Evolutionary conservation across 2,113 vertebrate genomes (phyloP).

Genomic region (Phoenicopterus ruber): DNA sequence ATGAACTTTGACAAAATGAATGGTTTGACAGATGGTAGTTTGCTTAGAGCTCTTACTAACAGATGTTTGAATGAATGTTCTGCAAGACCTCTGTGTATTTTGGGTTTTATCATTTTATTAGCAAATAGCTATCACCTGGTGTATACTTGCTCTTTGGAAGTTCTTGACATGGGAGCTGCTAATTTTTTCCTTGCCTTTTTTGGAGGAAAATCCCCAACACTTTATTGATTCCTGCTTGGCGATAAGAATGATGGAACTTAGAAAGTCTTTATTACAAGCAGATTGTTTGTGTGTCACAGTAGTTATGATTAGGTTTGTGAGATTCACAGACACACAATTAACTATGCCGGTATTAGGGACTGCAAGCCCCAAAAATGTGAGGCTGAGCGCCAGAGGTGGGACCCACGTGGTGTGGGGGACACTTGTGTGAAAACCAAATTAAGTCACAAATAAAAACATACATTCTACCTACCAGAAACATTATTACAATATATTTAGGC

Average conservation of each 20-base stretch:
- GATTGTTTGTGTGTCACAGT: neutral
- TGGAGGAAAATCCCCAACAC: fast-evolving
- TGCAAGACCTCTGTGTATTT: slow-evolving; percentile 50
- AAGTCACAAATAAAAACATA: neutral
- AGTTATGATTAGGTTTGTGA: neutral
- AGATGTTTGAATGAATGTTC: slow-evolving; percentile 57
- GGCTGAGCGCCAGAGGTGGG: neutral
- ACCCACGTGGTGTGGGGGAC: neutral
- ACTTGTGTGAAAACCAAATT: neutral
- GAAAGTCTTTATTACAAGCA: neutral
- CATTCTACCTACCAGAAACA: neutral
- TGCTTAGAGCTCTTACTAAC: slow-evolving; percentile 44
- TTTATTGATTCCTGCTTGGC: neutral
- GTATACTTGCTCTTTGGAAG: slow-evolving; percentile 13
- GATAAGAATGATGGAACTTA: neutral
- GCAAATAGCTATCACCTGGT: slow-evolving; percentile 54
- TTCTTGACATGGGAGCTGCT: neutral
- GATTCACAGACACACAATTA: neutral
- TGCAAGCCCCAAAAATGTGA: neutral
- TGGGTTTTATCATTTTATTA: slow-evolving; percentile 54
- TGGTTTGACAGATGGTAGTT: slow-evolving; percentile 46
- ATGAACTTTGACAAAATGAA: slow-evolving; percentile 56
- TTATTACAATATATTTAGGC: neutral
- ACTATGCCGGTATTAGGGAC: neutral
- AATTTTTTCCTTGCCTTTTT: neutral